Evolutionary conservation across 2,797 vertebrate species (phyloP), one percentile per base, ranked within the genome.

Genomic region (Picus viridis): DNA sequence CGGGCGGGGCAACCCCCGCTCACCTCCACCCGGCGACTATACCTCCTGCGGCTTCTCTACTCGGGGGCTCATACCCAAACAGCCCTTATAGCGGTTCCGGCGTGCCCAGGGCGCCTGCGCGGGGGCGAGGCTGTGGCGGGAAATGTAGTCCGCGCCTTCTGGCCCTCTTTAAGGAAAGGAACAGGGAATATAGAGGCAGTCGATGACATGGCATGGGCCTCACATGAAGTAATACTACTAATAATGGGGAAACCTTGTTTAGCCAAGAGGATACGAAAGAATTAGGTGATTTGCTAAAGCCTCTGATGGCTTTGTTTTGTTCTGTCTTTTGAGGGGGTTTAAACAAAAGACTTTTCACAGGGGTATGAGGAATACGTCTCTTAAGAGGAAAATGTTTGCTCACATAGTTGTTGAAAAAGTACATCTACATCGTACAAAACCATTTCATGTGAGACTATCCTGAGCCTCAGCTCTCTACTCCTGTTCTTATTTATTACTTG

Each of bases 181-280:
- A 43, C 41, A 43, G 41, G 41, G 41, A 43, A 43, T 43, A 16
- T 16, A 43, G 41, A 43, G 41, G 41, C 41, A 43, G 41, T 43
- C 41, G 41, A 43, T 43, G 41, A 16, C 41, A 43, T 43, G 41
- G 41, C 41, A 18, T 3, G 26, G 76, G 85, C 89, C 89, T 89
- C 93, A 61, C 0, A 0, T 74, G 32, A 89, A 90, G 67, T 61
- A 67, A n/a, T 83, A 11, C 30, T 32, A 24, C 34, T 61, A 2
- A 0, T 49, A 78, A 70, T 86, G 77, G 89, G 49, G 59, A 91
- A 96, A 95, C 90, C 94, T 90, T 90, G 95, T 95, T 95, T 71
- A 88, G 78, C 75, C 75, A 89, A 92, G 41, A 86, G 16, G 18
- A 67, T 72, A 51, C n/a, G 57, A 72, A 91, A 91, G 83, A 57